A percentile compares a stretch with the other conserved stretches of the same genome.
phyloP scores from a whole-genome alignment of 2,797 vertebrate genomes.

The Tadarida brasiliensis region DNA sequence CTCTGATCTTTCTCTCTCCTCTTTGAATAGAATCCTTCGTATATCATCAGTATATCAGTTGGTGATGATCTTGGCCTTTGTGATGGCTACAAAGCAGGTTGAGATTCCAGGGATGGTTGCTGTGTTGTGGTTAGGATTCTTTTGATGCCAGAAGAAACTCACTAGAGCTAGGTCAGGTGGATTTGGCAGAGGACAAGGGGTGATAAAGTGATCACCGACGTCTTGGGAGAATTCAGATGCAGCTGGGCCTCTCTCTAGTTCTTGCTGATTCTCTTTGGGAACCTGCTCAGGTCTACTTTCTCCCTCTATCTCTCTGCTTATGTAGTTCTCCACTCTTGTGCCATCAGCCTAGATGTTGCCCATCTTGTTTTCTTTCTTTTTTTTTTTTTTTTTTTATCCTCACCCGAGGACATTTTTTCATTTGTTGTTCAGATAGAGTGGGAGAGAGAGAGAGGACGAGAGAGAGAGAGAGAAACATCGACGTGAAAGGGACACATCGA shows the following conservation, averaged over 20 bases:
- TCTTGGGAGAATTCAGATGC: background rate
- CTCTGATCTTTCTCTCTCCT: background rate
- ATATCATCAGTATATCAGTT: background rate
- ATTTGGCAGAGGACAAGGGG: background rate
- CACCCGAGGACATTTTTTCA: too few species aligned
- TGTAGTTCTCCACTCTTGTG: background rate
- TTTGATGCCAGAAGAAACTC: background rate
- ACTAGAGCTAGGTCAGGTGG: background rate
- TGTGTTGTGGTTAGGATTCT: background rate
- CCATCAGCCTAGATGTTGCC: background rate
- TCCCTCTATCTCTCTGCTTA: background rate
- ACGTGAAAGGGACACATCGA: too few species aligned
- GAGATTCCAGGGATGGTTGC: background rate
- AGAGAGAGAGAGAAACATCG: too few species aligned
- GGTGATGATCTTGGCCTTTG: background rate
- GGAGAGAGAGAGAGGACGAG: too few species aligned
- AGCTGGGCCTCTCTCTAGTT: background rate
- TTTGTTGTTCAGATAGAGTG: too few species aligned
- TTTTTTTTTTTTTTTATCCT: too few species aligned
- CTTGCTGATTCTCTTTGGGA: background rate
- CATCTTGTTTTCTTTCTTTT: background rate
- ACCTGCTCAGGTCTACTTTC: background rate
- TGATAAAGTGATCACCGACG: background rate
- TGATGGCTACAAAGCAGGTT: background rate
- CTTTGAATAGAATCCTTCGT: background rate